These are phyloP conservation scores for Euzophera pinguis DNA, from an alignment of 2,888 invertebrate genomes.

Conservation along the genomic window DNA sequence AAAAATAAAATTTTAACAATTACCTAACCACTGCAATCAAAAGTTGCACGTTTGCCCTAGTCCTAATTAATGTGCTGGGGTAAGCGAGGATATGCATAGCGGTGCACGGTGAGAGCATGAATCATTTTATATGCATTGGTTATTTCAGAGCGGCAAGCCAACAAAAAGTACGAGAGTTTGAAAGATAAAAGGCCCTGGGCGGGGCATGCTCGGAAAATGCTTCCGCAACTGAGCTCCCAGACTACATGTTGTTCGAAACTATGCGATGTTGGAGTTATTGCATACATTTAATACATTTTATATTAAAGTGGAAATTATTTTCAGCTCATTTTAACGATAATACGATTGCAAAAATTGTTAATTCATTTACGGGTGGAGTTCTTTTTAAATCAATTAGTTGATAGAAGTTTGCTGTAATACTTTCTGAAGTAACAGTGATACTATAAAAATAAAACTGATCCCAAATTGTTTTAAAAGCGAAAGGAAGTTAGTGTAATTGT, in stretches of 20 bases:
- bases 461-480: no score
- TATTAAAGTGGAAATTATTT: neutral
- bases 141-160: conserved; percentile 37
- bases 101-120: conserved; percentile 48
- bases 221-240: conserved; percentile 12
- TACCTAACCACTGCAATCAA: conserved; percentile 14
- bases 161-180: conserved; percentile 20
- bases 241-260: conserved; percentile 41
- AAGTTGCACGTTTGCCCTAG: conserved; percentile 30
- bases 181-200: conserved; percentile 16
- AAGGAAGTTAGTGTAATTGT: no score
- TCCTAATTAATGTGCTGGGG: conserved; percentile 54
- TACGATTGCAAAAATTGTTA: no score
- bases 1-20: conserved; percentile 14
- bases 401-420: no score
- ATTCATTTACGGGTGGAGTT: no score
- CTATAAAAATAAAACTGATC: no score
- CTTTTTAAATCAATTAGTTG: no score
- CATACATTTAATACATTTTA: conserved; percentile 16
- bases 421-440: no score
- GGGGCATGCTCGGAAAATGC: conserved; percentile 13
- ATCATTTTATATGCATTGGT: conserved; percentile 68
- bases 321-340: no score
- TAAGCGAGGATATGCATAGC: conserved; percentile 38
- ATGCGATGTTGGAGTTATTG: conserved; percentile 28